Conservation (phyloP, 2,113 vertebrate genomes). For the Scomber colias region DNA sequence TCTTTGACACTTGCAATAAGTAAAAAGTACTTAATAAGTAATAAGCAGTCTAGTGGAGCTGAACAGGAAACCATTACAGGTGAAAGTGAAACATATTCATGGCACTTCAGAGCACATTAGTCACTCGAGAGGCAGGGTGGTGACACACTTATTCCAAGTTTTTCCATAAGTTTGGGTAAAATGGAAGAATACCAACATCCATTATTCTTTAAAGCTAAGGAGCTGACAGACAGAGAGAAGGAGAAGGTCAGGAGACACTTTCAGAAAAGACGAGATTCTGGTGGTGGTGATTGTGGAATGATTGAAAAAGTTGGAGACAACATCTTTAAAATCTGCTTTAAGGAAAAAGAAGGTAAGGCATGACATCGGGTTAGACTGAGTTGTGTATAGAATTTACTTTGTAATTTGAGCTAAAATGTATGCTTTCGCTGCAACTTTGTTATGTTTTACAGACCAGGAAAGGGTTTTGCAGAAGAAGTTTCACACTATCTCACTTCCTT, state of each 20-base stretch:
- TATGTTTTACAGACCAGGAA: too few species aligned
- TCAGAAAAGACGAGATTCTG: conserved; percentile 60
- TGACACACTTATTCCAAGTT: too few species aligned
- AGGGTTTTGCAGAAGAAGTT: conserved; percentile 52
- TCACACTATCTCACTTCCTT: conserved; percentile 48
- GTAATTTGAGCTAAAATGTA: too few species aligned
- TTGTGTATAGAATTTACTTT: not conserved
- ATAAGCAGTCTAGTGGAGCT: too few species aligned
- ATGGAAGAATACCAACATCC: conserved; percentile 60
- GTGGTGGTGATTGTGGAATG: conserved; percentile 69
- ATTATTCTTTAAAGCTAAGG: conserved; percentile 66
- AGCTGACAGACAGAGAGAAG: conserved; percentile 48
- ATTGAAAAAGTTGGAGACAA: conserved; percentile 36
- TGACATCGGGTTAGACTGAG: too few species aligned
- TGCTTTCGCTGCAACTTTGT: too few species aligned
- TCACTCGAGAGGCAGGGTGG: too few species aligned
- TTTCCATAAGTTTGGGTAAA: not conserved
- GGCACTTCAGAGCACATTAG: too few species aligned
- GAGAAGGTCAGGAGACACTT: conserved; percentile 67
- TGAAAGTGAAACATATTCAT: too few species aligned
- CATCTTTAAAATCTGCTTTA: conserved; percentile 67
- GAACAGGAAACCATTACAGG: too few species aligned
- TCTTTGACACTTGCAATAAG: too few species aligned
- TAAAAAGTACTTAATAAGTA: too few species aligned
- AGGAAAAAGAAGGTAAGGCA: conserved; percentile 57